Conservation (phyloP, 2,113 vertebrate genomes). For the Hassar affinis region DNA sequence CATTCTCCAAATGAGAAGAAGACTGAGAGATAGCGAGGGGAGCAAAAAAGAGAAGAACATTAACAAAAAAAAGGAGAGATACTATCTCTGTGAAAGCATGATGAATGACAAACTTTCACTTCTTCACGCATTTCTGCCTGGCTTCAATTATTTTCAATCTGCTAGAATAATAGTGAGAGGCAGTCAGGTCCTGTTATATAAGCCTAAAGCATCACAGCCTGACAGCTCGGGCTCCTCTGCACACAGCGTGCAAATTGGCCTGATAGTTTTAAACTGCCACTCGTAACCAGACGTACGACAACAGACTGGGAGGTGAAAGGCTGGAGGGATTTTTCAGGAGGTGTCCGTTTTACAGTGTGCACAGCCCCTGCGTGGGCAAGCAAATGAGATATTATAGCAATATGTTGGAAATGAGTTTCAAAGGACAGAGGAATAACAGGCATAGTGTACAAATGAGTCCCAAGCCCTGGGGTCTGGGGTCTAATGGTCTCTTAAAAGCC, state of each 20-base stretch:
- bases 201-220: constrained; percentile 43
- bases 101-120: constrained; percentile 51
- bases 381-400: constrained; percentile 43
- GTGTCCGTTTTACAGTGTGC: constrained; percentile 40
- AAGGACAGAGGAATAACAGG: constrained; percentile 31
- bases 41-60: constrained; percentile 10
- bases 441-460: constrained; percentile 35
- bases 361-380: constrained; percentile 24
- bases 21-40: background rate
- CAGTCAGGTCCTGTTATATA: constrained; percentile 53
- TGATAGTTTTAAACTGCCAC: constrained; percentile 50
- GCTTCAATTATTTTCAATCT: constrained; percentile 47
- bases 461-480: constrained; percentile 48
- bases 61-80: background rate
- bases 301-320: constrained; percentile 29
- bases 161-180: constrained; percentile 49
- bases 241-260: constrained; percentile 49
- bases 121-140: constrained; percentile 8
- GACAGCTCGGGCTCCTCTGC: constrained; percentile 48
- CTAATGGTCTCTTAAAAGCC: constrained; percentile 49
- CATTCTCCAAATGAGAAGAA: constrained; percentile 4
- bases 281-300: constrained; percentile 28
- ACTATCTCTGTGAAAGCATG: constrained; percentile 42
- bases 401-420: constrained; percentile 39
- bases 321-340: constrained; percentile 36